Evolutionary conservation across 2,113 vertebrate species (phyloP), one percentile per base, ranked within the genome.

Genomic region (Spermophilus dauricus): DNA sequence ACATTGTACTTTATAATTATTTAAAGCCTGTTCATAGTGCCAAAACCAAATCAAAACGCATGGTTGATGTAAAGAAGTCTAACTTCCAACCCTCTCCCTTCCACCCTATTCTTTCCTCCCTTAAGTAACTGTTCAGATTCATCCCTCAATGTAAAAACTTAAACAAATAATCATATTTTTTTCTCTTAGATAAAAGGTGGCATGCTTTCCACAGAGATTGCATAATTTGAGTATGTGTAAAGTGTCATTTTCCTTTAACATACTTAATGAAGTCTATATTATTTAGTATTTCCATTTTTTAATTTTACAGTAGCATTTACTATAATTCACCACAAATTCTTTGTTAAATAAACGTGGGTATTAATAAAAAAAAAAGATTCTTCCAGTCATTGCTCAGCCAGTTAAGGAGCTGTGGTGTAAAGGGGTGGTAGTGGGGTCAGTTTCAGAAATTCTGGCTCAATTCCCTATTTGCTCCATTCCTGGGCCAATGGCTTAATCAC

Each of bases 301-400:
- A 4, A 10, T 42, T 95, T 69, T 65, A 30, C 3, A 65, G 30
- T 56, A 93, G 73, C 58, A 80, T 86, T 93, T 90, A 37, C 72
- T 70, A 78, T 45, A 87, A 87, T 13, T 7, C 14, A 75, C 42
- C 42, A 76, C 26, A 39, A n/a, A 45, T n/a, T 90, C 16, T 77
- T 70, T 70, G 32, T 86, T 77, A 89, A 39, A 42, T 96, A 94
- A 94, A 70, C 63, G 42, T 93, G 42, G 26, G 3, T 72, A 39
- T 77, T 82, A 70, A 82, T 65, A 56, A 92, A 65, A 48, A 45
- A 45, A 42, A 42, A n/a, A 63, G n/a, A 30, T 75, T 81, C 28
- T 61, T 86, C 32, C 2, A 56, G 51, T 58, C 42, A n/a, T 9
- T 56, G 24, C 8, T 17, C 53, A 61, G 42, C 6, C 42, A 22